phyloP scores from a whole-genome alignment of 2,888 invertebrate species.

The Tachina fera region DNA sequence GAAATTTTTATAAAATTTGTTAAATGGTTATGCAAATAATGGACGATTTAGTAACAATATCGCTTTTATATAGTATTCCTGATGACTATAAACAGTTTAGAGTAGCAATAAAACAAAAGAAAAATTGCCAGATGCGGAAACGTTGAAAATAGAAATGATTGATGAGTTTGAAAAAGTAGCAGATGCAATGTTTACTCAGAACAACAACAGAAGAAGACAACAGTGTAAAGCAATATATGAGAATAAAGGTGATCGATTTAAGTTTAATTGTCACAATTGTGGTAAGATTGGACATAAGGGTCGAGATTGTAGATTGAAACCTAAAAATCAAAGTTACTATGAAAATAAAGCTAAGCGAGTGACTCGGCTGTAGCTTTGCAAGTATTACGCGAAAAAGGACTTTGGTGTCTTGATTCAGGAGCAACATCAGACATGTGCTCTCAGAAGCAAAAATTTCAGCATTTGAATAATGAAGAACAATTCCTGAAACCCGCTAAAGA shows the following conservation, averaged over 20 bases:
- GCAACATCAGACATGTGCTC: constrained; percentile 1
- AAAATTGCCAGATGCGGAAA: neutral
- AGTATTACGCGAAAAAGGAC: neutral
- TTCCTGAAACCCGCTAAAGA: too few species aligned
- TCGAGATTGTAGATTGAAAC: neutral
- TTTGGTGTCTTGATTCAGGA: neutral
- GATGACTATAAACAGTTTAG: neutral
- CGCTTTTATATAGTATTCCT: too few species aligned
- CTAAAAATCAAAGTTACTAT: neutral
- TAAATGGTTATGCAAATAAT: neutral
- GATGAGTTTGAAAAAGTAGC: neutral
- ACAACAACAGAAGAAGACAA: neutral
- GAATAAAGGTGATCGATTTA: neutral
- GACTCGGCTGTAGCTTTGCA: neutral
- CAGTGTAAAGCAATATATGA: too few species aligned
- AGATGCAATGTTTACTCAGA: neutral
- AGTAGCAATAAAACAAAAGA: neutral
- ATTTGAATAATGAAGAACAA: too few species aligned
- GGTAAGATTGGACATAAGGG: too few species aligned
- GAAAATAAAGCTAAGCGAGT: neutral
- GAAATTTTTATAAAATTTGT: neutral
- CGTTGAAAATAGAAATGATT: neutral
- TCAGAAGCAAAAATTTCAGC: neutral
- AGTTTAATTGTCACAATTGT: neutral
- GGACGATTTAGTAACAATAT: neutral